Evolutionary conservation across 2,113 vertebrate genomes (phyloP), one percentile per base, ranked within the genome.

Genomic region (Climacteris rufus): DNA sequence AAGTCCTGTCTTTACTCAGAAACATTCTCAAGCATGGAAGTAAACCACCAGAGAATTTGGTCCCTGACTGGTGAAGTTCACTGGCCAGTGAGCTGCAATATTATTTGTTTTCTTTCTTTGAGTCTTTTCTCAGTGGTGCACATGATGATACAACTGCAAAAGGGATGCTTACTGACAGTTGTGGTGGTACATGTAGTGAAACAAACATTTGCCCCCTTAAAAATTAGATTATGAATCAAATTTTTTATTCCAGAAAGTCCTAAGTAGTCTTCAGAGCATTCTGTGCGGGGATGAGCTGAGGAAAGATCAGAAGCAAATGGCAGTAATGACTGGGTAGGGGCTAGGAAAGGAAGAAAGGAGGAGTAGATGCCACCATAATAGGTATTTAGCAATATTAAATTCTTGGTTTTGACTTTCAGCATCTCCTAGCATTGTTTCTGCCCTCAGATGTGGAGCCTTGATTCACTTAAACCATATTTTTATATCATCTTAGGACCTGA

Each of bases 101-200:
- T 53, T n/a, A 25, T 40, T 83, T 45, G 16, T 71, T 93, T 83
- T 80, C 24, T 57, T 2, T 72, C 35, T 59, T 20, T 54, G 25
- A 54, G 11, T 39, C 9, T 81, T 16, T 44, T 80, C 45, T 89
- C 0, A 0, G 3, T 40, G 20, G 13, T 49, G 15, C 22, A 44
- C 0, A 0, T 64, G 71, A 78, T 65, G 66, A 12, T 21, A 47
- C 0, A 0, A 3, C 53, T 86, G 12, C 42, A 59, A 70, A 53
- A 39, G 11, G 17, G 40, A 25, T 72, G 59, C 11, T 57, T 4
- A 39, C 9, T 54, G 54, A 31, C 7, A 53, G 4, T 3, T 74
- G n/a, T 27, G 19, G 9, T 69, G 18, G 19, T n/a, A 33, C 19
- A 21, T 18, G 12, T 13, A 50, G 25, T 24, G 30, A 66, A 40